phyloP scores from a whole-genome alignment of 2,113 vertebrate species.

The Sturnira hondurensis region DNA sequence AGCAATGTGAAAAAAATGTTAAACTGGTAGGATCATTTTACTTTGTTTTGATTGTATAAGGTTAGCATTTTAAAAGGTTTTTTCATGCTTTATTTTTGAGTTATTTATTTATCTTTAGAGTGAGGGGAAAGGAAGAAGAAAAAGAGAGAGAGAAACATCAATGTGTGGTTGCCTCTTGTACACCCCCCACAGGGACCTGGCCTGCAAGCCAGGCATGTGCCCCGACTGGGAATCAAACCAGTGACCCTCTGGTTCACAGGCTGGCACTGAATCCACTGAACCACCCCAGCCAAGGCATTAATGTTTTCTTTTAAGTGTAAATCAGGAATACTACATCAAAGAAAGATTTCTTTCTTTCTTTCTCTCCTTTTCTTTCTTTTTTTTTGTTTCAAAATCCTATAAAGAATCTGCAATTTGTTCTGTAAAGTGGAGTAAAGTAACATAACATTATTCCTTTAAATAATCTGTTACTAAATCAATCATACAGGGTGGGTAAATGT shows the following conservation, averaged over 20 bases:
- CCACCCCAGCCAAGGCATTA: no score
- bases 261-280: no score
- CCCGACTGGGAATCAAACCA: no score
- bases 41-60: not conserved
- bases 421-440: not conserved
- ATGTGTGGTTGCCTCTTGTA: no score
- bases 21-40: not conserved
- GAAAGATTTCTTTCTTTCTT: not conserved
- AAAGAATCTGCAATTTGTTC: not conserved
- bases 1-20: not conserved
- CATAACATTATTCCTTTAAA: not conserved
- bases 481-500: not conserved
- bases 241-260: no score
- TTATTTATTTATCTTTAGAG: no score
- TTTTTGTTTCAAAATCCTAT: not conserved
- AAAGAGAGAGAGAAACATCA: no score
- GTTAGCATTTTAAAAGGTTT: not conserved
- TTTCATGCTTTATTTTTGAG: not conserved
- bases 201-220: no score
- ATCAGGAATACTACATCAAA: not conserved
- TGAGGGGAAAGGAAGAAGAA: no score
- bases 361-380: not conserved
- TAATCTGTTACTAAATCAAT: not conserved
- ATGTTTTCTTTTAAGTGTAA: not conserved
- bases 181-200: no score